Conservation (phyloP, 2,113 vertebrate genomes). For the Lepidothrix coronata region DNA sequence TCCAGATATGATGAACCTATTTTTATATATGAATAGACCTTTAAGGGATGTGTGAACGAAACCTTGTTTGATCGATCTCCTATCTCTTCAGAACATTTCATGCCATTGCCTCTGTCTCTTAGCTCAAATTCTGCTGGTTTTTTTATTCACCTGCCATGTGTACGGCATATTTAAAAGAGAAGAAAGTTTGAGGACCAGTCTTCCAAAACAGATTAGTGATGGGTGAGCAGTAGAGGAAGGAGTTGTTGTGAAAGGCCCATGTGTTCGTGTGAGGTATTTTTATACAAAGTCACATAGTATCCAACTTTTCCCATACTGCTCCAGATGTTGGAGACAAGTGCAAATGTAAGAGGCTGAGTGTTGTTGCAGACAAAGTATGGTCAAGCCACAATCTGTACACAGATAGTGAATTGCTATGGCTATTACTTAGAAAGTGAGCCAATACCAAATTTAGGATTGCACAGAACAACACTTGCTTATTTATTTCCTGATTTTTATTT, state of each 20-base stretch:
- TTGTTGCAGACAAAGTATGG: neutral
- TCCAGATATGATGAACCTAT: neutral
- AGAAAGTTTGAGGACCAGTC: neutral
- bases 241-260: neutral
- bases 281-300: neutral
- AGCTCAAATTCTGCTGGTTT: neutral
- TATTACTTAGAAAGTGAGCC: neutral
- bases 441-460: neutral
- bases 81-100: constrained; percentile 30
- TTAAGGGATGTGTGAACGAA: neutral
- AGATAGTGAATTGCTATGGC: neutral
- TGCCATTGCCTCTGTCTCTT: neutral
- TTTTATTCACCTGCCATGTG: neutral
- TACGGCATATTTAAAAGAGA: neutral
- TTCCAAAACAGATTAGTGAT: neutral
- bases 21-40: constrained; percentile 21
- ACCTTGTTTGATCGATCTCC: constrained; percentile 51
- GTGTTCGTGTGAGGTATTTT: neutral
- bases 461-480: neutral
- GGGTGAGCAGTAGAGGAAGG: neutral
- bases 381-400: neutral
- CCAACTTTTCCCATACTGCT: neutral
- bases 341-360: neutral
- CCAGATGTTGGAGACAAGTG: neutral
- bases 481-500: neutral